Evolutionary conservation across 2,888 invertebrate genomes (phyloP), one percentile per base, ranked within the genome.

Genomic region (Hydriomena furcata): DNA sequence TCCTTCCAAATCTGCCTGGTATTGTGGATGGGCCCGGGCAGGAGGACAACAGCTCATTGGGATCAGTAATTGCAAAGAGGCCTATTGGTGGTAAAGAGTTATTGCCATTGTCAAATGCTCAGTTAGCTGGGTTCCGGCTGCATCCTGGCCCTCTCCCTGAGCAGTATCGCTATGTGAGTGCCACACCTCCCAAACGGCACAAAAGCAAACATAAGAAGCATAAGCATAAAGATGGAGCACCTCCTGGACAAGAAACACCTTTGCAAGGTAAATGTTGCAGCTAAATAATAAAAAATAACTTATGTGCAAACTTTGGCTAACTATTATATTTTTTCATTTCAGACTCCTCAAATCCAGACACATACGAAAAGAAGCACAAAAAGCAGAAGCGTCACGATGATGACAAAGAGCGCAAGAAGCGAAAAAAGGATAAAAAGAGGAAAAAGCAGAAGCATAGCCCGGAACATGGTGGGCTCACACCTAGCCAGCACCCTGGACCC

Each of bases 61-160:
- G 98, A 42, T 97, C 97, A 43, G 95, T 99, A 12, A 98, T 99
- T 74, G 99, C 98, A 56, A 98, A 98, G 80, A 97, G 98, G 42
- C 97, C 97, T 4, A 97, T 98, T 59, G 95, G 95, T 52, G 98
- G 98, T 6, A 90, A 90, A 45, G 98, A 98, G 81, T 87, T 98
- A 61, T 80, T 96, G 65, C 97, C 97, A 11, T 83, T 99, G 55
- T 95, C 96, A 4, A 95, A 95, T 78, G 94, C 96, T 48, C 97
- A 98, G 82, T 88, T 99, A 62, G 94, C 98, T 65, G 98, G 98
- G 23, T 99, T 99, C 84, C 92, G 98, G 55, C 91, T 99, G 63
- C 98, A 99, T 85, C 98, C 98, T 49, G 98, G 99, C 51, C 98
- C 98, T 92, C 90, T 98, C 63, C 98, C 98, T 10, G 98, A 98